phyloP scores from a whole-genome alignment of 2,888 invertebrate species.

The Eupithecia centaureata region DNA sequence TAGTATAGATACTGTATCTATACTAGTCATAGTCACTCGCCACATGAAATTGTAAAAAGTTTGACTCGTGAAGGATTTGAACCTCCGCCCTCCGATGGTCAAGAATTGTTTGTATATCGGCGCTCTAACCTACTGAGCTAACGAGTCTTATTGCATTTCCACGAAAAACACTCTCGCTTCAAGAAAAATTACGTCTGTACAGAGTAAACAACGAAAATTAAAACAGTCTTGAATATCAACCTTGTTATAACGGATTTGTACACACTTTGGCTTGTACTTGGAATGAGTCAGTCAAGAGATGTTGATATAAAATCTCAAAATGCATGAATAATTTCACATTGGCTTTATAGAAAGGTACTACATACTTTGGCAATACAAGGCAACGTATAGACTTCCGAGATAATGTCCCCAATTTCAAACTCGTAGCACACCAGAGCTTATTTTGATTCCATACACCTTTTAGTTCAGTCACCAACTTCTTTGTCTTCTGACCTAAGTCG shows the following conservation, averaged over 20 bases:
- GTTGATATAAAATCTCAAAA: not conserved
- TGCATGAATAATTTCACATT: not conserved
- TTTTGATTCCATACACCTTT: too few relatives aligned
- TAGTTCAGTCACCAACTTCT: too few relatives aligned
- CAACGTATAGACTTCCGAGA: too few relatives aligned
- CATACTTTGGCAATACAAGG: too few relatives aligned
- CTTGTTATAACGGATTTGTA: not conserved
- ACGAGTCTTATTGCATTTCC: slow-evolving; percentile 34
- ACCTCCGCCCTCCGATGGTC: slow-evolving; percentile 48
- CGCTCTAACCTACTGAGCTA: slow-evolving; percentile 51
- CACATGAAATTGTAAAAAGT: slow-evolving; percentile 1
- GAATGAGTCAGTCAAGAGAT: not conserved
- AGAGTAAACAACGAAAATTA: not conserved
- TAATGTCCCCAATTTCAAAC: too few relatives aligned
- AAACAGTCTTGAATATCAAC: not conserved
- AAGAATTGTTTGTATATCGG: slow-evolving; percentile 39
- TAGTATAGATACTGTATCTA: too few relatives aligned
- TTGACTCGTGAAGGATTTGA: slow-evolving; percentile 45
- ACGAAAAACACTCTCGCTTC: not conserved
- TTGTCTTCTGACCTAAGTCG: too few relatives aligned
- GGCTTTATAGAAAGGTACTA: too few relatives aligned
- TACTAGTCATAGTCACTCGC: too few relatives aligned
- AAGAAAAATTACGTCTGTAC: slow-evolving; percentile 17
- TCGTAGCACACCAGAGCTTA: too few relatives aligned
- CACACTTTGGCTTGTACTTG: not conserved